These are phyloP conservation scores for Eumerus sabulonum DNA, from an alignment of 2,888 invertebrate species.

Conservation along the genomic window DNA sequence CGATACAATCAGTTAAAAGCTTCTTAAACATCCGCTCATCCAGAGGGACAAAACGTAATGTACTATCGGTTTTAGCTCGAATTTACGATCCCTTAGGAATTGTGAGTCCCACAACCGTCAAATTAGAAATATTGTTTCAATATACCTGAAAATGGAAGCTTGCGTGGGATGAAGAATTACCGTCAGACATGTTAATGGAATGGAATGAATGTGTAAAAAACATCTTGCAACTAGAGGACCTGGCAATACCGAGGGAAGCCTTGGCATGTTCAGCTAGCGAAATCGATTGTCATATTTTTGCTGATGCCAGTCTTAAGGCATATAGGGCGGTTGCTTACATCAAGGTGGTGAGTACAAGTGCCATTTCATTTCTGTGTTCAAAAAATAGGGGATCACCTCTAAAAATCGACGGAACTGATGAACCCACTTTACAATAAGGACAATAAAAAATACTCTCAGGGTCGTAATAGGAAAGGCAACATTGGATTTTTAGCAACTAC, in stretches of 20 bases:
- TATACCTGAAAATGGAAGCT: slow-evolving; percentile 15
- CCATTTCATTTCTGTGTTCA: too few relatives aligned
- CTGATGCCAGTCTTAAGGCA: background rate
- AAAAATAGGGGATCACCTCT: too few relatives aligned
- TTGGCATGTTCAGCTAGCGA: background rate
- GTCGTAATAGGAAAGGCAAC: too few relatives aligned
- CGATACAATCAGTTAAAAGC: slow-evolving; percentile 12
- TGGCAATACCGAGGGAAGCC: background rate
- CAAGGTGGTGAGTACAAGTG: too few relatives aligned
- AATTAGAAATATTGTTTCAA: slow-evolving; percentile 26
- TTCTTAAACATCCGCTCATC: background rate
- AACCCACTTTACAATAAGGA: too few relatives aligned
- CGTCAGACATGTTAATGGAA: background rate
- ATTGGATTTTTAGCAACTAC: too few relatives aligned
- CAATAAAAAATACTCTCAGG: too few relatives aligned
- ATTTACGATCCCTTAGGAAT: slow-evolving; percentile 24
- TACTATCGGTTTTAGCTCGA: slow-evolving; percentile 3
- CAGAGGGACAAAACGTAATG: slow-evolving; percentile 16
- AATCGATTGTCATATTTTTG: background rate
- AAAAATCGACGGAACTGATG: too few relatives aligned
- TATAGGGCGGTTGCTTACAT: background rate
- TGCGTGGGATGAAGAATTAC: slow-evolving; percentile 13
- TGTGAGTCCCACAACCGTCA: slow-evolving; percentile 7
- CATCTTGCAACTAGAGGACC: background rate
- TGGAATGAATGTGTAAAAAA: slow-evolving; percentile 1